Conservation (phyloP, 2,113 vertebrate genomes). For the Climacteris rufus region DNA sequence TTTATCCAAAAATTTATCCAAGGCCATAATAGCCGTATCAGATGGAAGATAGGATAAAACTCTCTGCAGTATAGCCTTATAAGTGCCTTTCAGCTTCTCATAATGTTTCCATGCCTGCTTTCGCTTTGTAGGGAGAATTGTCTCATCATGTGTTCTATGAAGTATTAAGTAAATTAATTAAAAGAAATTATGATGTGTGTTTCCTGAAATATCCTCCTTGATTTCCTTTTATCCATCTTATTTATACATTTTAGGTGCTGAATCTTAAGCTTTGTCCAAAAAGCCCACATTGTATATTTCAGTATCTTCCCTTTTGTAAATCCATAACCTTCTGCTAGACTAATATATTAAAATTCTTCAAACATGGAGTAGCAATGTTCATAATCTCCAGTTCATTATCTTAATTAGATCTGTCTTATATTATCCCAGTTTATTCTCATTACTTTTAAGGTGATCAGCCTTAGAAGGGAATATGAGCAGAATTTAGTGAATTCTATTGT, state of each 20-base stretch:
- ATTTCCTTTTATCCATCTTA: not conserved
- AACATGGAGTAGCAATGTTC: slow-evolving; percentile 71
- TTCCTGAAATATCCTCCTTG: slow-evolving; percentile 7
- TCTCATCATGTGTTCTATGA: not conserved
- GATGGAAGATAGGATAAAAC: slow-evolving; percentile 52
- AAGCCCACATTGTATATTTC: slow-evolving; percentile 41
- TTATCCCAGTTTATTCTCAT: slow-evolving; percentile 79
- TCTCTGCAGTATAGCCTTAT: not conserved
- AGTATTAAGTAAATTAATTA: slow-evolving; percentile 18
- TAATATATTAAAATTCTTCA: slow-evolving; percentile 74
- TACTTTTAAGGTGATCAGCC: slow-evolving; percentile 78
- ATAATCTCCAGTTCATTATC: slow-evolving; percentile 80
- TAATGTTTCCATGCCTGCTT: slow-evolving; percentile 14
- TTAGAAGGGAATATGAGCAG: slow-evolving; percentile 66
- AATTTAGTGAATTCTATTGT: slow-evolving; percentile 72
- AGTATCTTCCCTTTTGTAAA: slow-evolving; percentile 68
- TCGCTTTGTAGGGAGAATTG: not conserved
- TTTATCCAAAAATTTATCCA: slow-evolving; percentile 61
- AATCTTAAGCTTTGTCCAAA: slow-evolving; percentile 8
- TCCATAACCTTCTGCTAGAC: slow-evolving; percentile 61
- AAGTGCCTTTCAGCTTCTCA: slow-evolving; percentile 23
- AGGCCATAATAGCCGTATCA: slow-evolving; percentile 30
- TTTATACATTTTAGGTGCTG: not conserved
- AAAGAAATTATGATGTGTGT: not conserved
- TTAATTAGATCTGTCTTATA: slow-evolving; percentile 83